Conservation (phyloP, 2,888 invertebrate genomes). For the Tipula lateralis region DNA sequence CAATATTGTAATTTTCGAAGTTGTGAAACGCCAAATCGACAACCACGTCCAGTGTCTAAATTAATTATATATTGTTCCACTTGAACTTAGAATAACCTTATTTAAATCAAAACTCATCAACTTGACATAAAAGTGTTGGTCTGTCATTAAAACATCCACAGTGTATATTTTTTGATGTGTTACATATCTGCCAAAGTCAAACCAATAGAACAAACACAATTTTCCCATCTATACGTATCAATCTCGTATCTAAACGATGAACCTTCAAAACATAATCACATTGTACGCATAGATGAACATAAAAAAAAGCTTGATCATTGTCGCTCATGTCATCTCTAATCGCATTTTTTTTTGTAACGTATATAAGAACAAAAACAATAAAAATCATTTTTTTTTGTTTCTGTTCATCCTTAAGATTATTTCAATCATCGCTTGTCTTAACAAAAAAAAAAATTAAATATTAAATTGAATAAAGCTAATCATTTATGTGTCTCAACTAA, state of each 20-base stretch:
- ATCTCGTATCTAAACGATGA: not conserved
- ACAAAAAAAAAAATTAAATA: not conserved
- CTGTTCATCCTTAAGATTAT: not conserved
- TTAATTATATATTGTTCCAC: too few species aligned
- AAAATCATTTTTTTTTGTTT: not conserved
- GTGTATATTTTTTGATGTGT: not conserved
- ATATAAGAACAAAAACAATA: too few species aligned
- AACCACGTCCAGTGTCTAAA: too few species aligned
- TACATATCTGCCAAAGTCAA: not conserved
- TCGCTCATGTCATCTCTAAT: not conserved
- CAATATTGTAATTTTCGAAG: too few species aligned
- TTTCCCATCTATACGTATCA: not conserved
- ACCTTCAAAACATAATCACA: not conserved
- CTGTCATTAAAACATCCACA: not conserved
- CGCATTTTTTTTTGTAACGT: too few species aligned
- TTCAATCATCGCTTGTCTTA: not conserved
- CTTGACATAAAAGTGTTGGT: too few species aligned
- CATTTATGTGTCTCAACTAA: not conserved
- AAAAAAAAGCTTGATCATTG: not conserved
- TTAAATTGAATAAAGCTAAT: constrained; percentile 19
- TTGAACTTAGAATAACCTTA: too few species aligned
- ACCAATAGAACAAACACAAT: not conserved
- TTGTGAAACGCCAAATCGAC: too few species aligned
- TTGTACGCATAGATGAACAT: not conserved
- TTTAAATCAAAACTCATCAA: too few species aligned